These are phyloP conservation scores for Trochalopteron elliotii DNA, from an alignment of 2,113 vertebrate species.

Conservation along the genomic window DNA sequence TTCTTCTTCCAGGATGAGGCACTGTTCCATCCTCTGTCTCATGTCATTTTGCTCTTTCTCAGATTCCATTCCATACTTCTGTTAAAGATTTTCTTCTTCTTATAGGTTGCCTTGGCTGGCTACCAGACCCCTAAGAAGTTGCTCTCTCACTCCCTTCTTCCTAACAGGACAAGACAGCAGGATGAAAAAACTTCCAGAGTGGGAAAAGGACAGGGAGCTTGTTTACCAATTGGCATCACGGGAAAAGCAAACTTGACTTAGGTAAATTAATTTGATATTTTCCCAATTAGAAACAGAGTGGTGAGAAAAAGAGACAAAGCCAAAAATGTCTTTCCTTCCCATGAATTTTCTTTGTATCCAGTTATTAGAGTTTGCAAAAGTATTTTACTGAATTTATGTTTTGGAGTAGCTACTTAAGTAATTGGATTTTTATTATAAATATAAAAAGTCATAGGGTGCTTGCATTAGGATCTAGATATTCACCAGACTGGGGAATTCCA, in stretches of 20 bases:
- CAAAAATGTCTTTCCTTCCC: rapidly evolving
- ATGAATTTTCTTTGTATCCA: not conserved
- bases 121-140: not conserved
- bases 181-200: not conserved
- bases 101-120: not conserved
- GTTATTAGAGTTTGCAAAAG: not conserved
- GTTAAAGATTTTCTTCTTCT: not conserved
- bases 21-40: not conserved
- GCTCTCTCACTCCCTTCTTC: not conserved
- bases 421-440: not conserved
- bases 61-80: not conserved
- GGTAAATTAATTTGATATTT: not conserved
- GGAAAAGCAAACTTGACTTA: not conserved
- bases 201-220: not conserved
- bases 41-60: not conserved
- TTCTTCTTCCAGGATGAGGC: not conserved
- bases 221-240: not conserved
- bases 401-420: not conserved
- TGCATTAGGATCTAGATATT: not conserved
- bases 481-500: not conserved
- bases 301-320: not conserved
- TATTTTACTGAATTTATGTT: not conserved
- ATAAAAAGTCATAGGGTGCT: not conserved
- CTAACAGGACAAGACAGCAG: not conserved
- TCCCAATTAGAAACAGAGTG: not conserved